Percentiles rank a stretch among this genome's conserved stretches.
These are phyloP conservation scores for Neotoma lepida DNA, from an alignment of 2,113 vertebrate species.

Conservation along the genomic window DNA sequence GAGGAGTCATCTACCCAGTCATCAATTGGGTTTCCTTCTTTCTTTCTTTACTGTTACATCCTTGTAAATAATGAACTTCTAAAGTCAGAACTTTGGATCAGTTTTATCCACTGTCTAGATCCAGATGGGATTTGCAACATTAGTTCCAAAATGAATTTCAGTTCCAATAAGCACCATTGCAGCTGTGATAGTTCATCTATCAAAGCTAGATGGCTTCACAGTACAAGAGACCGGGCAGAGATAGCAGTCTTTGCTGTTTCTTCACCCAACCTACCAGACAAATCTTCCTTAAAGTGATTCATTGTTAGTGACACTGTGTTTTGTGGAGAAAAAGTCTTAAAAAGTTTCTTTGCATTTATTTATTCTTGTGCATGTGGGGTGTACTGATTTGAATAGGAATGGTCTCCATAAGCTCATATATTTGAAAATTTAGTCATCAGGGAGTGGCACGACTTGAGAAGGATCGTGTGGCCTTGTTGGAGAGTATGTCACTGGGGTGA, in stretches of 20 bases:
- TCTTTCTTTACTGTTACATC: slow-evolving; percentile 15
- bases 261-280: slow-evolving; percentile 32
- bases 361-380: not conserved
- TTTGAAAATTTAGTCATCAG: not conserved
- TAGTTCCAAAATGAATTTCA: slow-evolving; percentile 60
- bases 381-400: not conserved
- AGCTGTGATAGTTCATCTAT: no score
- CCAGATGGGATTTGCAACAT: not conserved
- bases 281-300: slow-evolving; percentile 46
- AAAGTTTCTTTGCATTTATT: not conserved
- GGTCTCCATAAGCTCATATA: not conserved
- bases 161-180: not conserved
- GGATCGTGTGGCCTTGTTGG: not conserved
- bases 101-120: not conserved
- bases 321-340: not conserved
- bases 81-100: slow-evolving; percentile 57
- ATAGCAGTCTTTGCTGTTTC: slow-evolving; percentile 16
- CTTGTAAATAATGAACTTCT: slow-evolving; percentile 23
- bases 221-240: not conserved
- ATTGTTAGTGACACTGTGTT: slow-evolving; percentile 18
- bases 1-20: slow-evolving; percentile 24
- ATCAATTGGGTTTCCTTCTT: slow-evolving; percentile 41
- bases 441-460: not conserved
- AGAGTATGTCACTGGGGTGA: not conserved
- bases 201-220: not conserved